These are phyloP conservation scores for Eutolmus rufibarbis DNA, from an alignment of 2,888 invertebrate species.

Conservation along the genomic window DNA sequence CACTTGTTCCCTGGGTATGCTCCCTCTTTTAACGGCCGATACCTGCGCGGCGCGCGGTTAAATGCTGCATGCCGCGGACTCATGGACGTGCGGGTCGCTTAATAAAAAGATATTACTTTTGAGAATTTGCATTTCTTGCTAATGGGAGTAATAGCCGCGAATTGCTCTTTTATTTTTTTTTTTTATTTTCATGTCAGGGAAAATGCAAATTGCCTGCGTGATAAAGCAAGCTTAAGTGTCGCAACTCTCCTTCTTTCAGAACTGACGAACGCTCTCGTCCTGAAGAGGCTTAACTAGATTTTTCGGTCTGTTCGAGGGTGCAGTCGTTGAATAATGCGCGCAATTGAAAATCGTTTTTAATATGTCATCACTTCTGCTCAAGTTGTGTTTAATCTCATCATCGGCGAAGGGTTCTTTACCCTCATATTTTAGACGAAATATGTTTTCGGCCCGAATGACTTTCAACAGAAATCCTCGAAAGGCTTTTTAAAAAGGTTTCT, in stretches of 20 bases:
- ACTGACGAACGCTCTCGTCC: not conserved
- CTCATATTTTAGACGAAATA: not conserved
- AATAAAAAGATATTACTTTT: not conserved
- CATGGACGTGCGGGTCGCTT: not conserved
- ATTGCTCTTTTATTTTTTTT: not conserved
- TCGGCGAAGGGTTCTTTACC: not conserved
- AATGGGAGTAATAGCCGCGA: not conserved
- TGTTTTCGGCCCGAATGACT: not conserved
- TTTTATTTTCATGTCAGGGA: not conserved
- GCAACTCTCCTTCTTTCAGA: not conserved
- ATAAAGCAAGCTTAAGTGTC: not conserved
- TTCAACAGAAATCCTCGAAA: not conserved
- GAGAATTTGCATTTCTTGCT: not conserved
- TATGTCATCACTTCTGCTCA: constrained; percentile 23
- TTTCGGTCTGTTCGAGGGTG: not conserved
- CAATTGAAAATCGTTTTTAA: constrained; percentile 5
- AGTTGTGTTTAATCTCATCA: not conserved
- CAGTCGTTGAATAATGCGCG: not conserved
- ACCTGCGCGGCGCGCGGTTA: not conserved
- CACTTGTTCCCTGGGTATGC: not conserved
- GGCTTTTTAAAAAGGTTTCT: not conserved
- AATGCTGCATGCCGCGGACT: not conserved
- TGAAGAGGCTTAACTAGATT: not conserved
- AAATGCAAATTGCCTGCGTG: not conserved
- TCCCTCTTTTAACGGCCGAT: not conserved